Percentiles rank a stretch among this genome's conserved stretches.
phyloP scores from a whole-genome alignment of 2,113 vertebrate genomes.

The Gadus macrocephalus region DNA sequence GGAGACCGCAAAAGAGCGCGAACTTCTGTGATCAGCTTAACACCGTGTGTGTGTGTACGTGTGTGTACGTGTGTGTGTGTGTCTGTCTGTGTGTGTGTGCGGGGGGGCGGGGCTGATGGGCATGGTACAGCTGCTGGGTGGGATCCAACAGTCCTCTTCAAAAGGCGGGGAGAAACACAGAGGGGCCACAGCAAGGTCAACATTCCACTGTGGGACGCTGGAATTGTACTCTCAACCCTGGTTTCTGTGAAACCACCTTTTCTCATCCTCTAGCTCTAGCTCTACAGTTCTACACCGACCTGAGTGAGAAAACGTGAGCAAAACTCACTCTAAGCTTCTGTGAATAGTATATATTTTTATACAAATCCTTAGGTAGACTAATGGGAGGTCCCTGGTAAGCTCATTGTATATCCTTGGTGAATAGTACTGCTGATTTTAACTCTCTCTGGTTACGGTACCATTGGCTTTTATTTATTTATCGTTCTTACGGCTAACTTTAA shows the following conservation, averaged over 20 bases:
- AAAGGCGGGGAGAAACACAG: not conserved
- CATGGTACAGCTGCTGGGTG: conserved; percentile 27
- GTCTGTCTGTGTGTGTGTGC: not conserved
- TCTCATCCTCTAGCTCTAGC: too few relatives aligned
- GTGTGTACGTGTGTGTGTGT: not conserved
- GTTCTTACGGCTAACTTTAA: conserved; percentile 21
- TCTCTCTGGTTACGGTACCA: conserved; percentile 32
- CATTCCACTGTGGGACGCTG: conserved; percentile 47
- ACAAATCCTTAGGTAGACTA: not conserved
- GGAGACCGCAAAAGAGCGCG: conserved; percentile 48
- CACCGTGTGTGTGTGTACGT: not conserved
- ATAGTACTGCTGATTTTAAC: conserved; percentile 39
- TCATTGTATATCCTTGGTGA: conserved; percentile 23
- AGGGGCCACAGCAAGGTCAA: not conserved
- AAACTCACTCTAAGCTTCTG: not conserved
- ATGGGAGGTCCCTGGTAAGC: too few relatives aligned
- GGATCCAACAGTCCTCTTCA: not conserved
- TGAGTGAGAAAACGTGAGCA: not conserved
- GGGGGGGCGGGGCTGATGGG: not conserved
- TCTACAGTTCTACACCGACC: not conserved
- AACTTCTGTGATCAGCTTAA: conserved; percentile 55
- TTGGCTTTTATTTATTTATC: conserved; percentile 34
- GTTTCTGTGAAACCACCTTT: conserved; percentile 78
- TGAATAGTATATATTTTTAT: conserved; percentile 1
- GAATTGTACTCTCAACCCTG: conserved; percentile 49